These are phyloP conservation scores for Zosterops lateralis DNA, from an alignment of 2,113 vertebrate genomes.

Conservation along the genomic window DNA sequence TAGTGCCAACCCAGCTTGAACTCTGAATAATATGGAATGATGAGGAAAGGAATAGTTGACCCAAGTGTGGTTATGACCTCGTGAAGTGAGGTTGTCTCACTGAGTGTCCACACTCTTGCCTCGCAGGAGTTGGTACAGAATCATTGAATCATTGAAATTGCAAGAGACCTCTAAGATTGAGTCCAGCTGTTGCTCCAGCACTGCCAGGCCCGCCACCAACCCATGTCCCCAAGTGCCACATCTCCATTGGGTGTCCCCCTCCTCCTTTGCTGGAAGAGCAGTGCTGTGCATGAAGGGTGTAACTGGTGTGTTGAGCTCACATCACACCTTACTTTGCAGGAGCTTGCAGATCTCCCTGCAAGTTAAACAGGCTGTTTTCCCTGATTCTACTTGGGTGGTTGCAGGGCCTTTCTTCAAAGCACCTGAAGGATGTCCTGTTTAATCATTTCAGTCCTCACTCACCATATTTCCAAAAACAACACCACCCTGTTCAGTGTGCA, in stretches of 20 bases:
- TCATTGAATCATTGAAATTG: not conserved
- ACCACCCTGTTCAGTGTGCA: not conserved
- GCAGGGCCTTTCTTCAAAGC: not conserved
- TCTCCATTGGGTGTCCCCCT: not conserved
- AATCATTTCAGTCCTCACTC: not conserved
- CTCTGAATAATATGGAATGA: not conserved
- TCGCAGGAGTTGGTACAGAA: not conserved
- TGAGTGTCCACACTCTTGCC: not conserved
- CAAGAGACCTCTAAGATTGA: not conserved
- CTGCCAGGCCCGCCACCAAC: not conserved
- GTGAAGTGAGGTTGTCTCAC: not conserved
- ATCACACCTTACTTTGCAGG: not conserved
- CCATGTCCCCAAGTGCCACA: not conserved
- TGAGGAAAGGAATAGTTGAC: not conserved
- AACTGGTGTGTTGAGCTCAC: not conserved
- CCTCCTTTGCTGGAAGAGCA: not conserved
- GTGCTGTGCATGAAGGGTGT: not conserved
- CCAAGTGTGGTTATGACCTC: no score
- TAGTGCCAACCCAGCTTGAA: not conserved
- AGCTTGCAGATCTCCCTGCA: not conserved
- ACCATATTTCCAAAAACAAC: not conserved
- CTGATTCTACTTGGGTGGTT: not conserved
- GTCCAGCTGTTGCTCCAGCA: not conserved
- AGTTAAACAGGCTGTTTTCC: not conserved
- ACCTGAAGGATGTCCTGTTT: not conserved